Evolutionary conservation across 37 sponge, comb jelly and placozoan species (phyloP).

Genomic region (Dysidea cf. avara): DNA sequence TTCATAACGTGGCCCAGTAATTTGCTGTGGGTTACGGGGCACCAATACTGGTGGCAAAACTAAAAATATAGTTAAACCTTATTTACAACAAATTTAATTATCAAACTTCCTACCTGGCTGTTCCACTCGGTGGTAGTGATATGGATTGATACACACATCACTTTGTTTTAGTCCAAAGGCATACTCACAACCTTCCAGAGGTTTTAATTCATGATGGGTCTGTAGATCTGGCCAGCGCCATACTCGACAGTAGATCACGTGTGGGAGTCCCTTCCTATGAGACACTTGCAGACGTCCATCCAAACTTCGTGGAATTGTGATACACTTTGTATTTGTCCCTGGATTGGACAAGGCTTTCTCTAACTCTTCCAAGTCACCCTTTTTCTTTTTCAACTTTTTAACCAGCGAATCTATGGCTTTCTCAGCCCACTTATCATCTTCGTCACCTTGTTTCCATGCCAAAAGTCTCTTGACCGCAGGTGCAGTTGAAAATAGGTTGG

Average conservation of each 20-base stretch:
- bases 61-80: conserved; percentile 12
- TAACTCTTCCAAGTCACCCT: conserved; percentile 23
- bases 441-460: conserved; percentile 42
- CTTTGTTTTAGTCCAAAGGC: conserved; percentile 38
- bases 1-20: conserved; percentile 59
- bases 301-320: conserved; percentile 32
- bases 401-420: conserved; percentile 43
- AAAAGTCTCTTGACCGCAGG: conserved; percentile 35
- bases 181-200: conserved; percentile 52
- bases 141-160: conserved; percentile 69
- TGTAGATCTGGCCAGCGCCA: conserved; percentile 73
- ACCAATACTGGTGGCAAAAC: conserved; percentile 97
- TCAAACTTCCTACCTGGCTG: conserved; percentile 4
- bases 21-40: conserved; percentile 79
- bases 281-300: conserved; percentile 46
- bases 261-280: conserved; percentile 47
- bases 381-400: conserved; percentile 22
- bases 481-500: neutral
- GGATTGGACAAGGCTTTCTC: conserved; percentile 21
- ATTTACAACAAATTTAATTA: neutral
- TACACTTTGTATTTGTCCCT: conserved; percentile 17
- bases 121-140: conserved; percentile 61
- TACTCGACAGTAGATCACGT: conserved; percentile 68
- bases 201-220: conserved; percentile 60
- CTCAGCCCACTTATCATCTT: conserved; percentile 47